phyloP scores from a whole-genome alignment of 2,888 invertebrate genomes.

The Scrobipalpa atriplicella region DNA sequence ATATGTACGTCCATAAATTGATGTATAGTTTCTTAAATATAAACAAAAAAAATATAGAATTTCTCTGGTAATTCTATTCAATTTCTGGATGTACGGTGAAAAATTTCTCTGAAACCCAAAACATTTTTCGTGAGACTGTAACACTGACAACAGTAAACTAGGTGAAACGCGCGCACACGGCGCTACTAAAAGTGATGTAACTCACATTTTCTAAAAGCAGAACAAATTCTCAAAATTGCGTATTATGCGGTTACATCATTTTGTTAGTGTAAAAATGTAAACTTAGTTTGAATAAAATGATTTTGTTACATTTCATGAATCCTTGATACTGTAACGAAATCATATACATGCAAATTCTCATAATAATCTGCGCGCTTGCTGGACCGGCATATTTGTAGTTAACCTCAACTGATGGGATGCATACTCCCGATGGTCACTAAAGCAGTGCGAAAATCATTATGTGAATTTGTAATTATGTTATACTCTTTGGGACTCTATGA shows the following conservation, averaged over 20 bases:
- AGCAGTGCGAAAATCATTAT: not conserved
- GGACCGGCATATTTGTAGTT: conserved; percentile 13
- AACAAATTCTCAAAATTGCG: not conserved
- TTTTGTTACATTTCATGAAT: not conserved
- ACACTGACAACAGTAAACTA: conserved; percentile 72
- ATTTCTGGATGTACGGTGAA: conserved; percentile 31
- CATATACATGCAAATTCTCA: not conserved
- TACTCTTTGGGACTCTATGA: not conserved
- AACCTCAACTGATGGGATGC: not conserved
- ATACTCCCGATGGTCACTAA: not conserved
- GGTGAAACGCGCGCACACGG: conserved; percentile 68
- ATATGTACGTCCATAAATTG: conserved; percentile 24
- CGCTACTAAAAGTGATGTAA: conserved; percentile 49
- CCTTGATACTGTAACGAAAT: not conserved
- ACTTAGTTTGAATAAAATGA: not conserved
- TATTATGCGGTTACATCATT: conserved; percentile 21
- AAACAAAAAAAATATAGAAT: not conserved
- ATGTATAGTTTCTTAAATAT: not conserved
- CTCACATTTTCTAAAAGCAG: not conserved
- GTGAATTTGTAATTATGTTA: not conserved
- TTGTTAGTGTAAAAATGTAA: conserved; percentile 13
- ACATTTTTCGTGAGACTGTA: conserved; percentile 49
- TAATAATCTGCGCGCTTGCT: not conserved
- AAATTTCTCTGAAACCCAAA: conserved; percentile 35
- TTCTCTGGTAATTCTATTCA: conserved; percentile 18